Base-by-base conservation (phyloP, 2,797 vertebrate genomes). In the Mycteria americana region DNA sequence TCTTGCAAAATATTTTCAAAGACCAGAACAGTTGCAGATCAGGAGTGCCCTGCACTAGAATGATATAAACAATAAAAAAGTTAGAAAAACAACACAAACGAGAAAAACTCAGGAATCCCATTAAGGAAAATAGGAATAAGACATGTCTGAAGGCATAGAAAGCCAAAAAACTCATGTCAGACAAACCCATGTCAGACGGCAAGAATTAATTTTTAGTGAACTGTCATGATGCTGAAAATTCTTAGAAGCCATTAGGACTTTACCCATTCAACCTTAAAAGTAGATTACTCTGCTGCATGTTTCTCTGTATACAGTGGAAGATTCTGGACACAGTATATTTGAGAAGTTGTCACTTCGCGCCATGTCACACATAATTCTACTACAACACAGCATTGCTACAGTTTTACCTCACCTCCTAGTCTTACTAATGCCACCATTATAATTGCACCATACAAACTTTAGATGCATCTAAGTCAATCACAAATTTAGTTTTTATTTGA, bases 161-260 rank as follows among this genome's bases (percentile, higher is more conserved):
- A 99, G 98, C 98, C 98, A 98, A 98, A 99, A 98, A 99, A 98
- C 97, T 98, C 98, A 98, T 98, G 98, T 99, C 99, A 99, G 99
- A 99, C 98, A 99, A 99, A 98, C 98, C 99, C 98, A 98, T 99
- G 99, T 99, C 99, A 99, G 99, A 99, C 99, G 99, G 99, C 99
- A 99, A 99, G 98, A 98, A 98, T 81, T 95, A 74, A 80, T 93
- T 96, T 97, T 96, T 94, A 96, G 89, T 87, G 73, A 79, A 92
- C 73, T 94, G 93, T 67, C 88, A 89, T 53, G 72, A 95, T 88
- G 88, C 67, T 89, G 94, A 82, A 92, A 95, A 88, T 56, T 93
- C 31, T 94, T 73, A 64, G 30, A 96, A 95, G 80, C 51, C 78
- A 88, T 83, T 75, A 88, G 84, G 91, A 92, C 91, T 96, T 95